phyloP scores from a whole-genome alignment of 2,888 invertebrate genomes.

The Phasia obesa region DNA sequence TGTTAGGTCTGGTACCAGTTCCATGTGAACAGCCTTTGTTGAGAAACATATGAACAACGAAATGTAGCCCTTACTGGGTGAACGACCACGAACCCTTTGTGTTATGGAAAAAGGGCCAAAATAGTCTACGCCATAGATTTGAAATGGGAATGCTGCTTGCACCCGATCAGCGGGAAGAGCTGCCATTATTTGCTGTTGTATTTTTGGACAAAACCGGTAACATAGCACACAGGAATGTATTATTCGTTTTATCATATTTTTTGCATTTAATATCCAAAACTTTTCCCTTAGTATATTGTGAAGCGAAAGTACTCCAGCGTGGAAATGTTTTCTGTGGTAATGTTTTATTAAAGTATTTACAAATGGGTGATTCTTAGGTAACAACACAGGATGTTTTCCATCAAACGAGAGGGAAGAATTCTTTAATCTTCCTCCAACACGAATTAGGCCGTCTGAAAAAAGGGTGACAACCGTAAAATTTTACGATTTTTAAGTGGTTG shows the following conservation, averaged over 20 bases:
- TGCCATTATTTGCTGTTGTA: conserved; percentile 12
- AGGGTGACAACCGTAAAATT: too few species aligned
- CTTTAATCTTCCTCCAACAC: conserved; percentile 21
- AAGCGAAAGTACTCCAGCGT: conserved; percentile 9
- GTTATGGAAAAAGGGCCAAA: conserved; percentile 14
- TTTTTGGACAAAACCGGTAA: conserved; percentile 2
- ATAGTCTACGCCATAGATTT: neutral
- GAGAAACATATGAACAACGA: conserved; percentile 34
- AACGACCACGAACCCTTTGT: conserved; percentile 3
- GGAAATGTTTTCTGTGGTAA: conserved; percentile 10
- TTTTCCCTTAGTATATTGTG: conserved; percentile 23
- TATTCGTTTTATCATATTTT: conserved; percentile 8
- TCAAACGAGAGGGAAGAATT: conserved; percentile 4
- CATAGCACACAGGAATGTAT: conserved; percentile 13
- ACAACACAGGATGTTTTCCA: conserved; percentile 21
- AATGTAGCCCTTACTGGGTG: conserved; percentile 19
- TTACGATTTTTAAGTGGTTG: neutral
- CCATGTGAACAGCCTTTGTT: conserved; percentile 32
- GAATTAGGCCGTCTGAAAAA: conserved; percentile 11
- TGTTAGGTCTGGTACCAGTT: neutral
- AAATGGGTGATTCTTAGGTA: conserved; percentile 20
- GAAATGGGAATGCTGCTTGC: neutral
- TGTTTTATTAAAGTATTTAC: conserved; percentile 9
- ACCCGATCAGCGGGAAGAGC: conserved; percentile 4
- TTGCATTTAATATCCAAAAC: conserved; percentile 12